Base-by-base conservation (phyloP, 2,888 invertebrate genomes). In the Xestia xanthographa region DNA sequence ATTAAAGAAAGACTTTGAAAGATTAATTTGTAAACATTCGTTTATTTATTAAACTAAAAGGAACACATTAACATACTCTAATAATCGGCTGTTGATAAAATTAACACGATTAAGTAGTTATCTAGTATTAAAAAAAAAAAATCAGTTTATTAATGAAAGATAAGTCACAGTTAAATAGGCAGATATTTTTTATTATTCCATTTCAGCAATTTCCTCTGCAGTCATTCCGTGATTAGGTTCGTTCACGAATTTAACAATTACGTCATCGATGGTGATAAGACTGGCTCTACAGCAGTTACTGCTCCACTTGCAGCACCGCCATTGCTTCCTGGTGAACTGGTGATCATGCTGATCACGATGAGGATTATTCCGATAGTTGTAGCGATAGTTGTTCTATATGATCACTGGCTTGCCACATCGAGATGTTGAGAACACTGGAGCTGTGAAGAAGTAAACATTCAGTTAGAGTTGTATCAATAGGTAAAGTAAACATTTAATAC, bases 271-370 rank as follows among this genome's bases (percentile, higher is more conserved):
- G 14, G 85, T 85, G 58, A 78, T 12, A 12, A 85, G 78, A 8
- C 71, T 22, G 9, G 72, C 82, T 63, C 82, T 50, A 22, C 85
- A 83, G 20, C 29, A 48, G 0, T 29, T 43, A 60, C 82, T 77
- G n/a, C 74, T 77, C 86, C 87, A 87, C 66, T 84, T 86, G 53
- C 82, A 82, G 50, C 86, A 86, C 14, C 87, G 70, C 84, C 86
- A 87, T 8, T 68, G 62, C 29, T 79, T 87, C 63, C 26, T 53
- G 3, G 12, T 53, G n/a, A 63, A 20, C 50, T 22, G 20, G 17
- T 66, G 29, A 8, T 9, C 11, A 20, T 48, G 17, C 17, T 43
- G 38, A 9, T n/a, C 12, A 2, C 60, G 50, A 53, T 82, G 34
- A 5, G 77, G 77, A 22, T 62, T 62, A 41, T 76, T 81, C 74